A percentile compares a stretch with the other conserved stretches of the same genome.
phyloP scores from a whole-genome alignment of 2,797 vertebrate species.

The Dicrostonyx torquatus region DNA sequence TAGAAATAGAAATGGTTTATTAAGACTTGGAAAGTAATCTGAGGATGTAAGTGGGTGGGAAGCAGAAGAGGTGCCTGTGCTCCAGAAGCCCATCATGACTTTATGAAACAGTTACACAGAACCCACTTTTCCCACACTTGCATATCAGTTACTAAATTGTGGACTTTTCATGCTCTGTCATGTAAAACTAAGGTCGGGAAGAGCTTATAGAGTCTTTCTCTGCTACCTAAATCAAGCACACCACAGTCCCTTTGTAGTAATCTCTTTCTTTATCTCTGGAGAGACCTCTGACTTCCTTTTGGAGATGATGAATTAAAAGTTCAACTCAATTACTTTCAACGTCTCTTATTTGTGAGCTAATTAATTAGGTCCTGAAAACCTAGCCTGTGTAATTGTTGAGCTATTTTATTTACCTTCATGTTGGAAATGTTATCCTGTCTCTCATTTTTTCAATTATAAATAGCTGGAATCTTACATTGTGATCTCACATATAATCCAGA shows the following conservation, averaged over 20 bases:
- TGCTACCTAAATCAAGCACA: background rate
- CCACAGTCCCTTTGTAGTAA: background rate
- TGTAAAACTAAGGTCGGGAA: background rate
- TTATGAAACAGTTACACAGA: background rate
- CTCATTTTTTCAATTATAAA: background rate
- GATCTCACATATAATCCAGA: background rate
- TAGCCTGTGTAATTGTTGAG: background rate
- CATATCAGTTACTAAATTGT: background rate
- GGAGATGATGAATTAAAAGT: background rate
- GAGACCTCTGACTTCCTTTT: background rate
- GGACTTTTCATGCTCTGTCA: background rate
- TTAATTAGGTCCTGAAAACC: background rate
- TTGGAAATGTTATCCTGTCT: background rate
- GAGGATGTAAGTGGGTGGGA: background rate
- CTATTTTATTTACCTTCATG: background rate
- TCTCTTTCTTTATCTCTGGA: background rate
- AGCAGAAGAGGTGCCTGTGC: background rate
- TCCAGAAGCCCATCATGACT: background rate
- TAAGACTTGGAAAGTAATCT: background rate
- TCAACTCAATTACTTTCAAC: background rate
- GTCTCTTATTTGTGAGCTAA: background rate
- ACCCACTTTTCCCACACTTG: background rate
- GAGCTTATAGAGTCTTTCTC: background rate
- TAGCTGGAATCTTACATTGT: background rate
- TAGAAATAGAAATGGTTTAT: background rate